Conservation (phyloP, 2,888 invertebrate genomes). For the Zelleria hepariella region DNA sequence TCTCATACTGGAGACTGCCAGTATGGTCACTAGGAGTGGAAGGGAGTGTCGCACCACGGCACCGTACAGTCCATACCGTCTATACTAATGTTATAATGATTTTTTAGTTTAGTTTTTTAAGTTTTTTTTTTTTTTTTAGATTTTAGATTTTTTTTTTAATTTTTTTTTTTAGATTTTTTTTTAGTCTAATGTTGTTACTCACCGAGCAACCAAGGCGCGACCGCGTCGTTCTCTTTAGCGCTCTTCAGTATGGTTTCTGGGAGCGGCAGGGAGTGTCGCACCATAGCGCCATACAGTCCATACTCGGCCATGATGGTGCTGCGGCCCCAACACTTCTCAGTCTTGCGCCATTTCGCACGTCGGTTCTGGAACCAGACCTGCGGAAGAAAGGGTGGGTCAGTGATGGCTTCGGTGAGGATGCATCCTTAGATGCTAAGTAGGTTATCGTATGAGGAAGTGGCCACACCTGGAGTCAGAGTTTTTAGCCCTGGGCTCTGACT, state of each 20-base stretch:
- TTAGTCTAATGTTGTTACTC: no score
- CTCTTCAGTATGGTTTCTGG: conserved; percentile 99
- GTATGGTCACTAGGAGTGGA: conserved; percentile 97
- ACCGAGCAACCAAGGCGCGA: conserved; percentile 99
- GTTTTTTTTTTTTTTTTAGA: no score
- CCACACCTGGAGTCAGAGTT: no score
- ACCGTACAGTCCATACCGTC: conserved; percentile 98
- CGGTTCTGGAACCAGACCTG: conserved; percentile 99
- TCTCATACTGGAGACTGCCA: no score
- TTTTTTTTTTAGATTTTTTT: no score
- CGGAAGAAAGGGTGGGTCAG: conserved; percentile 22
- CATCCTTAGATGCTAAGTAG: no score
- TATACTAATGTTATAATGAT: no score
- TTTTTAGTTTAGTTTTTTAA: no score
- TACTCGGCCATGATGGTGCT: conserved; percentile 99
- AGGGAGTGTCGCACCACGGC: conserved; percentile 99
- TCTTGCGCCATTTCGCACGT: conserved; percentile 99
- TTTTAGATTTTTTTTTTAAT: no score
- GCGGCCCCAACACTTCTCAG: conserved; percentile 99
- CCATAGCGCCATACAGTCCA: conserved; percentile 99
- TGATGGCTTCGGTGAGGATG: neutral
- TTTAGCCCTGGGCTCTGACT: no score
- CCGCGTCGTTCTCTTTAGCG: conserved; percentile 96
- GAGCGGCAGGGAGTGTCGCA: conserved; percentile 96
- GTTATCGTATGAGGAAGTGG: no score